Evolutionary conservation across 92 coral and sea anemone genomes (phyloP), one percentile per base, ranked within the genome.

Genomic region (Heliopora coerulea): DNA sequence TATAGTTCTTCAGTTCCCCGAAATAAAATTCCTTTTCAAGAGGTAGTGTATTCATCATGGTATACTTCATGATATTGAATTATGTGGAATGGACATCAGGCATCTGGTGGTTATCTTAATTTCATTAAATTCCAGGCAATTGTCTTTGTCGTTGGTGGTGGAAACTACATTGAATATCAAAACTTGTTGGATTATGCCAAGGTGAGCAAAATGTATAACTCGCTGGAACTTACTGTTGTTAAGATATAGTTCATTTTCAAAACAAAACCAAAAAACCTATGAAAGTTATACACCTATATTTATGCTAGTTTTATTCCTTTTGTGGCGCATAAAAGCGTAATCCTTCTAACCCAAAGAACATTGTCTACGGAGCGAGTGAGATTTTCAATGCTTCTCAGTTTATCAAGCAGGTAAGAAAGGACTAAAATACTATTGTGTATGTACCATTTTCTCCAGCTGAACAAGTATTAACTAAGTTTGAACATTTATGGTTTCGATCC

Each of bases 101-200:
- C 2, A 46, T 46, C n/a, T 2, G 14, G 7, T 15, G 2, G 2
- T 46, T 2, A 46, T 2, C 2, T 46, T 6, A 10, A 15, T 46
- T 46, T 46, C n/a, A 6, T 2, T 15, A 2, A 46, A 41, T 39
- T 14, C 13, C 82, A 93, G 98, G 98, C 98, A 13, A 87, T 93
- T 37, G 96, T 93, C 1, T 93, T 93, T 59, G 74, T 89, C 39
- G 98, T 93, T 21, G 98, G 98, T 12, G 98, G 98, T 0, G 98
- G 98, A 32, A 93, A 93, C 58, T 93, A 87, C 56, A 93, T 93
- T 44, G 98, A 93, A 66, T 93, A 93, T 72, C 98, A 93, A 77
- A 93, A 93, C 65, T 83, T 93, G 65, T 65, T 93, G 85, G 98
- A 93, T 64, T 93, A 93, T 59, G 86, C 88, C 19, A 85, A 90